Conservation (phyloP, 2,797 vertebrate species). For the Chrosomus eos region DNA sequence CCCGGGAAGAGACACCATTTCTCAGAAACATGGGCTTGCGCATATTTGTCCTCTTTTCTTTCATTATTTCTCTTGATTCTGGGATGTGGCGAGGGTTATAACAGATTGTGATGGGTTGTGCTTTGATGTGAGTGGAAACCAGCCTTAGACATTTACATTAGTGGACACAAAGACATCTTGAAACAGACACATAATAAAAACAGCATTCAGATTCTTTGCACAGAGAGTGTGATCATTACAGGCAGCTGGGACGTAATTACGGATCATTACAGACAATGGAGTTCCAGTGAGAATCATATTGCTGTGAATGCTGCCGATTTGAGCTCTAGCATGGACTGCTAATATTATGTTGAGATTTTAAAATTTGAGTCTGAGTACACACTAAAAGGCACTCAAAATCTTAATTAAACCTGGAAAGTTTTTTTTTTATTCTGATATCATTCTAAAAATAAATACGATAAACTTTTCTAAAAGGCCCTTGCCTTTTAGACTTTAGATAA, state of each 20-base stretch:
- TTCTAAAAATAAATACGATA: too few relatives aligned
- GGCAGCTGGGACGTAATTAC: neutral
- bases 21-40: slow-evolving; percentile 1
- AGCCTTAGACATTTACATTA: neutral
- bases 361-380: neutral
- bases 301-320: neutral
- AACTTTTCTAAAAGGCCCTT: too few relatives aligned
- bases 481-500: too few relatives aligned
- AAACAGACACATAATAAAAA: slow-evolving; percentile 10
- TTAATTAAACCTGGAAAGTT: neutral
- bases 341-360: neutral
- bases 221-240: neutral
- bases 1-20: slow-evolving; percentile 46
- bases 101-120: neutral
- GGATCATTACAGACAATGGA: neutral
- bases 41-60: neutral
- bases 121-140: neutral
- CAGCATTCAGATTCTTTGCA: neutral
- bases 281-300: slow-evolving; percentile 1
- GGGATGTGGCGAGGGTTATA: neutral
- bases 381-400: neutral
- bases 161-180: slow-evolving; percentile 7
- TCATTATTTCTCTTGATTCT: slow-evolving; percentile 6
- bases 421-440: neutral
- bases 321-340: neutral